Evolutionary conservation across 2,797 vertebrate species (phyloP).

Genomic region (Ciconia nigra): DNA sequence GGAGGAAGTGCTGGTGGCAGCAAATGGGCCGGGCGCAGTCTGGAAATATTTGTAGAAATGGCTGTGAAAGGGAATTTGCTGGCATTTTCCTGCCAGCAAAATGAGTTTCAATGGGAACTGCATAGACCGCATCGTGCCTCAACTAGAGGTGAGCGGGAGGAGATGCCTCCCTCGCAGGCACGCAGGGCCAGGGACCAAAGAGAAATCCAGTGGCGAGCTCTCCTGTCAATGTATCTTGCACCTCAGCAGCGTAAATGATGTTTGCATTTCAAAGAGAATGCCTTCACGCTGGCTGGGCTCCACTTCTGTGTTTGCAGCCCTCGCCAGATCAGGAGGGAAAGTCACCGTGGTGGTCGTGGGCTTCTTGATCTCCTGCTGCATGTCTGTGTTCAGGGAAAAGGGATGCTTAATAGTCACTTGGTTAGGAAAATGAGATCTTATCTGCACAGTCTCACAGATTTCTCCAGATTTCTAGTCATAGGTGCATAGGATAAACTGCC

Average conservation of each 20-base stretch:
- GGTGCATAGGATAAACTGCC: not conserved
- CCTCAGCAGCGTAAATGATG: not conserved
- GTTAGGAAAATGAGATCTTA: not conserved
- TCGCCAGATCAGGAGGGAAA: rapidly evolving
- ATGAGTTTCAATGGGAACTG: rapidly evolving
- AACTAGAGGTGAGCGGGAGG: not conserved
- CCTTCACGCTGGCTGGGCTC: not conserved
- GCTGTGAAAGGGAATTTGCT: no score
- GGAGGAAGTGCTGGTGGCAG: not conserved
- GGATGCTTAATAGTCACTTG: rapidly evolving
- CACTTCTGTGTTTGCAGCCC: not conserved
- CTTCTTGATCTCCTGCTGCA: rapidly evolving
- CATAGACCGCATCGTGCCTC: rapidly evolving
- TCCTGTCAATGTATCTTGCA: not conserved
- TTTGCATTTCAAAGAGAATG: not conserved
- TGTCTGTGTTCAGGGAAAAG: not conserved
- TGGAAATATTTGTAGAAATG: not conserved
- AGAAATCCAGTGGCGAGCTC: not conserved
- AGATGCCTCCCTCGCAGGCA: not conserved
- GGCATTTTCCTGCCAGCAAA: not conserved
- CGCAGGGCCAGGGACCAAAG: not conserved
- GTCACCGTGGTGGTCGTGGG: not conserved
- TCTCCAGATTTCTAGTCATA: not conserved
- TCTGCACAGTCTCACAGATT: not conserved
- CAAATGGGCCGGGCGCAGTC: not conserved